A percentile compares a stretch with the other conserved stretches of the same genome.
Evolutionary conservation across 2,888 invertebrate species (phyloP).

Genomic region (Odontothrips loti): DNA sequence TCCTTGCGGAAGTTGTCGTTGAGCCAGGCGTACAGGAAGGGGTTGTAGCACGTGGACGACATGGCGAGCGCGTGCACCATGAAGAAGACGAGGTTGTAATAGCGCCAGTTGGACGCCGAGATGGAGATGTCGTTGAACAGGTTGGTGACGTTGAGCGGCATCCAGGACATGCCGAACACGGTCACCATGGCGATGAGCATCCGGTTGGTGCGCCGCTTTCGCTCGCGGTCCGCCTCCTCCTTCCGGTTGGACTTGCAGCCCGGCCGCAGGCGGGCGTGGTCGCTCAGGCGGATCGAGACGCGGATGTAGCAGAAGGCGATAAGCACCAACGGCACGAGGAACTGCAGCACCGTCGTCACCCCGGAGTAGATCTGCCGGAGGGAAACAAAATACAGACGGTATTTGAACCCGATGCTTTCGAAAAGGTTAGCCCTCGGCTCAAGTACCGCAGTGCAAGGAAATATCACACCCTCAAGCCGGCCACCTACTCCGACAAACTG

Average conservation of each 20-base stretch:
- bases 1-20: constrained; percentile 88
- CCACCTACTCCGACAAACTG: too few species aligned
- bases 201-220: constrained; percentile 87
- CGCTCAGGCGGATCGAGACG: constrained; percentile 82
- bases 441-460: too few species aligned
- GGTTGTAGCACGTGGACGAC: constrained; percentile 93
- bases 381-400: constrained; percentile 45
- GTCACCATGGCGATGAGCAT: constrained; percentile 98
- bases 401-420: neutral
- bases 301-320: constrained; percentile 92
- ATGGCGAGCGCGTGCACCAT: constrained; percentile 83
- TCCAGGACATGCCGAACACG: constrained; percentile 94
- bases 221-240: constrained; percentile 83
- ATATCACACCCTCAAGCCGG: too few species aligned
- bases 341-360: constrained; percentile 85
- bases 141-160: constrained; percentile 86
- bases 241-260: constrained; percentile 78
- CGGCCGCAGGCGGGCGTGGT: constrained; percentile 77
- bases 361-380: constrained; percentile 66
- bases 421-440: too few species aligned
- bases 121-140: constrained; percentile 77
- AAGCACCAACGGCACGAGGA: constrained; percentile 87
- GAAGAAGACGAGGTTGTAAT: constrained; percentile 79
- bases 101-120: constrained; percentile 68
- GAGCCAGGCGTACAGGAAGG: constrained; percentile 91